A percentile compares a stretch with the other conserved stretches of the same genome.
phyloP scores from a whole-genome alignment of 1,140 invertebrate species.

The Drosophila nigrodunni region DNA sequence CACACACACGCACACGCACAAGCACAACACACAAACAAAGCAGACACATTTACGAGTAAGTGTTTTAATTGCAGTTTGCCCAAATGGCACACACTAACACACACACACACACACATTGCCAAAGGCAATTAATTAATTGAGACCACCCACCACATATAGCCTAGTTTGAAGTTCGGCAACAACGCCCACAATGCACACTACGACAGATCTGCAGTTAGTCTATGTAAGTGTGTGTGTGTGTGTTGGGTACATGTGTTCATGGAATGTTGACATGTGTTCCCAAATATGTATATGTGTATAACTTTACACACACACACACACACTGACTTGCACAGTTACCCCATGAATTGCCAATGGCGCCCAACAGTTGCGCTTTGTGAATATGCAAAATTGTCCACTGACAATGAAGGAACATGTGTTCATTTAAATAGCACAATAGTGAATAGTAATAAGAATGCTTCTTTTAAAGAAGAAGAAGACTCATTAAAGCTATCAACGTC shows the following conservation, averaged over 20 bases:
- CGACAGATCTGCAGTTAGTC: slow-evolving; percentile 40
- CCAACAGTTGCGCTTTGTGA: slow-evolving; percentile 5
- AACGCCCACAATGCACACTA: slow-evolving; percentile 55
- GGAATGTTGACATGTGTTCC: slow-evolving; percentile 81
- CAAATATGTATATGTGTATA: slow-evolving; percentile 65
- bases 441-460: slow-evolving; percentile 16
- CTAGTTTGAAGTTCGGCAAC: slow-evolving; percentile 34
- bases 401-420: slow-evolving; percentile 46
- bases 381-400: slow-evolving; percentile 50
- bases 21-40: slow-evolving; percentile 27
- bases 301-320: slow-evolving; percentile 21
- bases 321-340: slow-evolving; percentile 20
- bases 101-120: background rate
- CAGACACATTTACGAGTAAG: slow-evolving; percentile 63
- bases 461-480: background rate
- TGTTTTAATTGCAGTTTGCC: slow-evolving; percentile 79
- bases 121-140: slow-evolving; percentile 82
- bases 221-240: slow-evolving; percentile 31
- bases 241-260: slow-evolving; percentile 75
- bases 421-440: slow-evolving; percentile 54
- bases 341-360: slow-evolving; percentile 48
- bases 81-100: slow-evolving; percentile 56
- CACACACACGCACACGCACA: slow-evolving; percentile 37
- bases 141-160: slow-evolving; percentile 55
- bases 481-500: slow-evolving; percentile 27